phyloP scores from a whole-genome alignment of 2,888 invertebrate genomes.

The Brachylomia viminalis region DNA sequence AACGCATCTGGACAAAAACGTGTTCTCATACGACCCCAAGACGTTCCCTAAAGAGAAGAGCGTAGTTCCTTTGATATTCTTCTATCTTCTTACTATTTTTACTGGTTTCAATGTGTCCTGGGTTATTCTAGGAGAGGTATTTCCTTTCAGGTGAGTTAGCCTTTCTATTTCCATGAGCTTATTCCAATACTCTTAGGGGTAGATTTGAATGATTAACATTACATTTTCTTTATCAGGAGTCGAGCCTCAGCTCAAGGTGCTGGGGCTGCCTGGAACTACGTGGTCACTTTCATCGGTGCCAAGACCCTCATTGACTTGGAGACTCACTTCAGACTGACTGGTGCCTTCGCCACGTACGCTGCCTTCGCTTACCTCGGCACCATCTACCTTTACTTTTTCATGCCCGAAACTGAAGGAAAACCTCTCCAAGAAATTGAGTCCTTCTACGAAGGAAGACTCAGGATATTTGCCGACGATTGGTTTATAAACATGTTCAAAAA shows the following conservation, averaged over 20 bases:
- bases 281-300: constrained; percentile 87
- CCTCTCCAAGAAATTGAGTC: constrained; percentile 88
- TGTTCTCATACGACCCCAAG: constrained; percentile 84
- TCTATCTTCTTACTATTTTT: constrained; percentile 82
- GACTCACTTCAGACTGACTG: constrained; percentile 82
- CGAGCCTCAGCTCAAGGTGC: constrained; percentile 89
- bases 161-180: background rate
- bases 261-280: constrained; percentile 89
- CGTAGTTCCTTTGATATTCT: constrained; percentile 81
- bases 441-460: constrained; percentile 81
- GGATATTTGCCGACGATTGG: constrained; percentile 85
- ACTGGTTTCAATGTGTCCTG: constrained; percentile 88
- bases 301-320: constrained; percentile 90
- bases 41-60: constrained; percentile 84
- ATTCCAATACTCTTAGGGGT: background rate
- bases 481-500: constrained; percentile 82
- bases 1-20: constrained; percentile 75
- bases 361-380: constrained; percentile 85
- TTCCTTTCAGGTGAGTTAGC: constrained; percentile 88
- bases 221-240: constrained; percentile 79
- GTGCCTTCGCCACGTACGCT: constrained; percentile 88
- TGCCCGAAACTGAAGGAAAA: constrained; percentile 91
- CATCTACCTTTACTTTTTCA: constrained; percentile 87
- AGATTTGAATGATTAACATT: background rate
- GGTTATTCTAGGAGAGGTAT: constrained; percentile 90